These are phyloP conservation scores for Rhadina sibilatrix DNA, from an alignment of 2,113 vertebrate genomes.

Conservation along the genomic window DNA sequence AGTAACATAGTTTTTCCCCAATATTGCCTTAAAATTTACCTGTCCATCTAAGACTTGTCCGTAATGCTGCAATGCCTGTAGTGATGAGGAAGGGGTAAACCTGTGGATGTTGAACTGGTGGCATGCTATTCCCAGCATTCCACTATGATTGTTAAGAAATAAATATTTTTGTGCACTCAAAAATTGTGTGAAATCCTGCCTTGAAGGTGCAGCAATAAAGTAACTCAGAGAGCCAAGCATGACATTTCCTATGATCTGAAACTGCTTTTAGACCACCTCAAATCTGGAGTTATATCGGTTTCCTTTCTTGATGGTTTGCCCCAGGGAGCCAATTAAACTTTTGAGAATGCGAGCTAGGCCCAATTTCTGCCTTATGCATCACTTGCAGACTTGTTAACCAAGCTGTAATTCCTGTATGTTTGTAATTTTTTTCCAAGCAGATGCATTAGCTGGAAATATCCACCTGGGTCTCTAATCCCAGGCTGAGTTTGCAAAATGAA, in stretches of 20 bases:
- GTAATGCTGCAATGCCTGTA: background rate
- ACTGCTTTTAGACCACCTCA: constrained; percentile 14
- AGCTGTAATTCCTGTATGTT: background rate
- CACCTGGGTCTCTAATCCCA: background rate
- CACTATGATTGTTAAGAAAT: background rate
- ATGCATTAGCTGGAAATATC: background rate
- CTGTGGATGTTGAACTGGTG: rapidly evolving
- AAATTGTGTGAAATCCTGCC: background rate
- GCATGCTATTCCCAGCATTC: background rate
- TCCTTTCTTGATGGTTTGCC: constrained; percentile 20
- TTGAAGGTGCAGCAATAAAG: background rate
- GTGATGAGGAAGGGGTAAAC: background rate
- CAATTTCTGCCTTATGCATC: background rate
- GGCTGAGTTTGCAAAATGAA: background rate
- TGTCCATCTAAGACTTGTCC: background rate
- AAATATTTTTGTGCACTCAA: background rate
- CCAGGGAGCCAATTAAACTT: constrained; percentile 55
- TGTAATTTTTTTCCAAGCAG: background rate
- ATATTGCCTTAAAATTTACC: background rate
- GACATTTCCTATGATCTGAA: background rate
- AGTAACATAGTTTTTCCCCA: background rate
- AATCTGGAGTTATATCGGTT: background rate
- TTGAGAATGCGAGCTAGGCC: background rate
- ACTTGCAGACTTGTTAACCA: constrained; percentile 19
- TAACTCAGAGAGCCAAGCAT: background rate